A percentile compares a stretch with the other conserved stretches of the same genome.
Evolutionary conservation across 2,797 vertebrate genomes (phyloP).

Genomic region (Urocyon cinereoargenteus): DNA sequence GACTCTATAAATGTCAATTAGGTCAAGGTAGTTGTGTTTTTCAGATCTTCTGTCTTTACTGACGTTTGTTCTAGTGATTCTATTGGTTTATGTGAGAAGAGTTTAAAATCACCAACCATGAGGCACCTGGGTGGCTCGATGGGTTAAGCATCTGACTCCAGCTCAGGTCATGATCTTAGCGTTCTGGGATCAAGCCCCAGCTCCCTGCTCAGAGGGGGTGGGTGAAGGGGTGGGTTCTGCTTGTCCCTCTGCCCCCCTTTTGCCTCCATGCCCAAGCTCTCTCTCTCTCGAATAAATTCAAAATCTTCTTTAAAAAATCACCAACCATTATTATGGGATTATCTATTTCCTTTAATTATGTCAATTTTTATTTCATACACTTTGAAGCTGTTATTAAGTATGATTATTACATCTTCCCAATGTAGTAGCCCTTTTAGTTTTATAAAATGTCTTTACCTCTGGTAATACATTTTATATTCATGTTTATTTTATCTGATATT

Average conservation of each 20-base stretch:
- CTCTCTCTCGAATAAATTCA: background rate
- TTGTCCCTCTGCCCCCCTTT: background rate
- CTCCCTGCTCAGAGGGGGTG: background rate
- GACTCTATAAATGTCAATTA: background rate
- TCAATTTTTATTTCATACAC: background rate
- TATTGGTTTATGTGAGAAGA: background rate
- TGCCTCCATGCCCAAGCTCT: background rate
- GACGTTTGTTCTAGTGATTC: background rate
- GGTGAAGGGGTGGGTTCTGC: background rate
- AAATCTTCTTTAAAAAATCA: background rate
- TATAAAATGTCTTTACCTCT: background rate
- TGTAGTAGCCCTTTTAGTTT: background rate
- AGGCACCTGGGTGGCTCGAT: background rate
- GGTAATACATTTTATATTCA: background rate
- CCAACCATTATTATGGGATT: background rate
- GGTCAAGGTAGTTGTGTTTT: background rate
- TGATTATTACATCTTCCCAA: background rate
- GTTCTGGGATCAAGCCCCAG: background rate
- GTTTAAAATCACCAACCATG: background rate
- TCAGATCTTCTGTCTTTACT: background rate
- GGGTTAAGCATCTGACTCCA: background rate
- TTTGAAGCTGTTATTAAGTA: background rate
- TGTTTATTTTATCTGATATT: background rate
- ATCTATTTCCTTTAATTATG: background rate
- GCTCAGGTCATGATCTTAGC: background rate